Evolutionary conservation across 2,888 invertebrate species (phyloP).

Genomic region (Flexamia atlantica): DNA sequence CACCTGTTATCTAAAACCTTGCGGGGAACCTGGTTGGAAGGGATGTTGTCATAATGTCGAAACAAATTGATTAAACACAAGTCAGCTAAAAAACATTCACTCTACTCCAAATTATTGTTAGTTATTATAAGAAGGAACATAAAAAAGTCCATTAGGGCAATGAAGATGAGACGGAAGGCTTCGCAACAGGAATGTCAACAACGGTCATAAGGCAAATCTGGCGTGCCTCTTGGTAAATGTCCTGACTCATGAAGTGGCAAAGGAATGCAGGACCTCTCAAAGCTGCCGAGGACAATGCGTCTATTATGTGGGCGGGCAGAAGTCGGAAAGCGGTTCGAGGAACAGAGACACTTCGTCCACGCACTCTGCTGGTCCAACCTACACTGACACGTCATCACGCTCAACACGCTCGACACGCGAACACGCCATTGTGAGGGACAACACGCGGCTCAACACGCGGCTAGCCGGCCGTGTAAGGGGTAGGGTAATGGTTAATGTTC

Average conservation of each 20-base stretch:
- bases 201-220: too few relatives aligned
- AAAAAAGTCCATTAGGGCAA: too few relatives aligned
- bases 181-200: too few relatives aligned
- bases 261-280: conserved; percentile 33
- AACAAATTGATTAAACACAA: too few relatives aligned
- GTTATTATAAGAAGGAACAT: too few relatives aligned
- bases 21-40: too few relatives aligned
- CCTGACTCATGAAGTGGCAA: not conserved
- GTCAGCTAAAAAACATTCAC: too few relatives aligned
- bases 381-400: conserved; percentile 19
- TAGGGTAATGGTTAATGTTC: not conserved
- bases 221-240: too few relatives aligned
- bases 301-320: conserved; percentile 14
- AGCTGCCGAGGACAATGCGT: not conserved
- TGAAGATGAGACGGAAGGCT: too few relatives aligned
- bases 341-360: conserved; percentile 46
- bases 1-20: too few relatives aligned
- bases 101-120: too few relatives aligned
- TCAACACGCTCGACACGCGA: conserved; percentile 14
- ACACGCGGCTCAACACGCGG: not conserved
- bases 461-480: not conserved
- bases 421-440: not conserved
- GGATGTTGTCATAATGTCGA: too few relatives aligned
- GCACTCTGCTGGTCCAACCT: not conserved
- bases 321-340: conserved; percentile 22